phyloP scores from a whole-genome alignment of 2,888 invertebrate species.

The Drosophila setosimentum region DNA sequence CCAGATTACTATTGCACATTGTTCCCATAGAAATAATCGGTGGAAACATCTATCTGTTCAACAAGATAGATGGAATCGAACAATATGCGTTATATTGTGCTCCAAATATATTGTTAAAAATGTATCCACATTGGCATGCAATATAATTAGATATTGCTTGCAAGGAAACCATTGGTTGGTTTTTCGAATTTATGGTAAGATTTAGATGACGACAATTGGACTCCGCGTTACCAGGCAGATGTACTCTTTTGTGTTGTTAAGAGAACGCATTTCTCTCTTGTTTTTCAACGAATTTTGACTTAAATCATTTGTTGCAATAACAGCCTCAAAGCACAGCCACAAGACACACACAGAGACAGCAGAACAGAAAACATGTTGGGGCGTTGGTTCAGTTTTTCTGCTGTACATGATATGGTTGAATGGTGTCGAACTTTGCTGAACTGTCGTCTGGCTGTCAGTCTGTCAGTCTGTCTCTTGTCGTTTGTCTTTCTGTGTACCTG shows the following conservation, averaged over 20 bases:
- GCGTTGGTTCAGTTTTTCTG: constrained; percentile 12
- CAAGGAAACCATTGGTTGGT: background rate
- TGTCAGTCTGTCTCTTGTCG: constrained; percentile 4
- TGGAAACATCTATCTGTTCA: background rate
- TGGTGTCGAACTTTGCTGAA: constrained; percentile 40
- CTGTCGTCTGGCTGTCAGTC: constrained; percentile 5
- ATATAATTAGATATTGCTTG: background rate
- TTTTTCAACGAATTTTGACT: background rate
- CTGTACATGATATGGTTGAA: background rate
- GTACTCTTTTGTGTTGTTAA: background rate
- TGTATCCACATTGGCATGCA: background rate
- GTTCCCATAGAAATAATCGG: background rate
- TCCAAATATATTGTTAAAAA: background rate
- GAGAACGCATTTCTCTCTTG: background rate
- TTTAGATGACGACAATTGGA: background rate
- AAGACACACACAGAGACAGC: background rate
- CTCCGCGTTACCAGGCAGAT: background rate
- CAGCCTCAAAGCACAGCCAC: constrained; percentile 2
- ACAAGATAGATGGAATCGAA: background rate
- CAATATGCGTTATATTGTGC: background rate
- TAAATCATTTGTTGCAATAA: constrained; percentile 15
- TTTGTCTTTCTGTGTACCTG: constrained; percentile 3
- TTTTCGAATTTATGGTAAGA: background rate
- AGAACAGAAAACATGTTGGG: background rate
- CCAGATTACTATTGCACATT: background rate